phyloP scores from a whole-genome alignment of 2,888 invertebrate species.

The Pedicia rivosa region DNA sequence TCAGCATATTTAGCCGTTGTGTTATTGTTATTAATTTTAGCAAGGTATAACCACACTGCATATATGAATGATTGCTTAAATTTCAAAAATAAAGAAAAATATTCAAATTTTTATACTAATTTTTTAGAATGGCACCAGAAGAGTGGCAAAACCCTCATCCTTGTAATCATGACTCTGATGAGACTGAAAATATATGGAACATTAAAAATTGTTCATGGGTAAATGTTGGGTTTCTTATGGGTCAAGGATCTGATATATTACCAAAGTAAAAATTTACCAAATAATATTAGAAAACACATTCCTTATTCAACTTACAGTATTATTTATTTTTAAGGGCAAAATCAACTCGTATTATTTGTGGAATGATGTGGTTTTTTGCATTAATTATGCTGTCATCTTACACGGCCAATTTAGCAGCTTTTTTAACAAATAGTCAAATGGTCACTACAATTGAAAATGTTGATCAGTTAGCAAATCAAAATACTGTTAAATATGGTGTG shows the following conservation, averaged over 20 bases:
- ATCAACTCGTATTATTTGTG: constrained; percentile 75
- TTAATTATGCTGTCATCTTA: constrained; percentile 85
- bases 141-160: constrained; percentile 93
- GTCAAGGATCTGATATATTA: constrained; percentile 82
- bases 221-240: constrained; percentile 79
- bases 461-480: constrained; percentile 84
- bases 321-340: constrained; percentile 40
- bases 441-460: constrained; percentile 76
- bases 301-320: constrained; percentile 1
- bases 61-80: too few species aligned
- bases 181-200: constrained; percentile 74
- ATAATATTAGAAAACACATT: constrained; percentile 11
- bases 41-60: too few species aligned
- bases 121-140: constrained; percentile 70
- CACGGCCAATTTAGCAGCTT: constrained; percentile 89
- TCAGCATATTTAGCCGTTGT: constrained; percentile 74
- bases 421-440: constrained; percentile 79
- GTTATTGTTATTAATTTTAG: constrained; percentile 63
- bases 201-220: constrained; percentile 85
- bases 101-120: too few species aligned
- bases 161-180: constrained; percentile 65
- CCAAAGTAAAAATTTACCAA: constrained; percentile 74
- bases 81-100: too few species aligned
- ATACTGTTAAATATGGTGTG: constrained; percentile 93
- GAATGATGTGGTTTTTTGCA: constrained; percentile 89